Base-by-base conservation (phyloP, 2,888 invertebrate species). In the Caenorhabditis imperialis region DNA sequence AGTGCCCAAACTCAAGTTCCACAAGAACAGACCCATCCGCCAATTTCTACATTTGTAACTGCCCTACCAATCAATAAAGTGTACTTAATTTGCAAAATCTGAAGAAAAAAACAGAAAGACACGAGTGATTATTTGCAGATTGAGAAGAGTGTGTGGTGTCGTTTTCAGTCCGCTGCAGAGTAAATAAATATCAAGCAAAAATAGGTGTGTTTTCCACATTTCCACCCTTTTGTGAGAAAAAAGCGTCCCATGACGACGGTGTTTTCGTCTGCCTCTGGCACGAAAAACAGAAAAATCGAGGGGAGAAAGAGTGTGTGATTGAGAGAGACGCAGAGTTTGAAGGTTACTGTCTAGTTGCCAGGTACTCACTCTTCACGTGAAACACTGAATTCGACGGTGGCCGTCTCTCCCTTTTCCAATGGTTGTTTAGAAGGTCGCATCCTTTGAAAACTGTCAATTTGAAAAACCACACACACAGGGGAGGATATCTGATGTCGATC, bases 1-100 rank as follows among this genome's bases (percentile, higher is more conserved):
- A 27, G 67, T 67, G 42, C 67, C 67, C 1, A 50, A 51, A 45
- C 22, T 67, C 27, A 57, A 67, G 6, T 57, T 67, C n/a, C 65
- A 65, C 23, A 65, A 50, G 42, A 67, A 57, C 20, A 48, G 65
- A 3, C 57, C 57, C 1, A 57, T 65, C 16, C 57, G 57, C 5
- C 57, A 57, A 22, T 51, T 57, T 57, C 27, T 25, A 57, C 44
- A 67, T 55, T 44, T 44, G n/a, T n/a, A 30, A 33, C 12, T 33
- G 10, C 16, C 22, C 18, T 10, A n/a, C n/a, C 18, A 20, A 30
- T 14, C 30, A 14, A 12, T n/a, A 3, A n/a, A 38, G 40, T 42
- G 42, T 54, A n/a, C n/a, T n/a, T n/a, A n/a, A n/a, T n/a, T 54
- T 27, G 10, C 37, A 38, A 30, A 14, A 23, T 16, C 53, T 8